Conservation (phyloP, 2,113 vertebrate species). For the Pterocles gutturalis region DNA sequence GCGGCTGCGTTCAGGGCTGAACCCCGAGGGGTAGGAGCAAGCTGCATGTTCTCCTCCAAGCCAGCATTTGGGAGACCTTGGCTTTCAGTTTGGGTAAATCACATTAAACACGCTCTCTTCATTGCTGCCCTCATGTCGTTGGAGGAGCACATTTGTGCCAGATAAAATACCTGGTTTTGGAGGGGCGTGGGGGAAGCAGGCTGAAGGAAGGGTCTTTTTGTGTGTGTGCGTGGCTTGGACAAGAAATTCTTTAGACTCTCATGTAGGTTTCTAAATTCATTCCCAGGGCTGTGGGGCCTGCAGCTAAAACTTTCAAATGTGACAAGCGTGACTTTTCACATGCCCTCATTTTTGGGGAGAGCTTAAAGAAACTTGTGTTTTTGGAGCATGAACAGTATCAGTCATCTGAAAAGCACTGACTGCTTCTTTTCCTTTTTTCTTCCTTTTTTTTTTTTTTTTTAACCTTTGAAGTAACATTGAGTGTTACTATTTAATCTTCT, state of each 20-base stretch:
- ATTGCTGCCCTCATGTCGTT: background rate
- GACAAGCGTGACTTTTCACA: background rate
- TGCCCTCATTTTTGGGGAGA: background rate
- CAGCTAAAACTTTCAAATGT: background rate
- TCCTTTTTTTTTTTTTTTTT: background rate
- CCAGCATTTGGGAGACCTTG: too few species aligned
- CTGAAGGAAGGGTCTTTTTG: background rate
- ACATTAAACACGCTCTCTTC: too few species aligned
- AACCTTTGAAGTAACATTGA: background rate
- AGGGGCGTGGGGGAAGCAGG: background rate
- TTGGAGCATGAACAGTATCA: background rate
- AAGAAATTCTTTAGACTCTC: background rate
- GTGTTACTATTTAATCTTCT: background rate
- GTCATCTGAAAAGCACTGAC: background rate
- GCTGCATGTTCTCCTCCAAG: too few species aligned
- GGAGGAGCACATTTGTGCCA: background rate
- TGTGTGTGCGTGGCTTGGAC: background rate
- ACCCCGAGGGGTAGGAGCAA: too few species aligned
- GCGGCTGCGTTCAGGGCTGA: too few species aligned
- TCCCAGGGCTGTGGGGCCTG: background rate
- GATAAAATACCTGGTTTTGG: background rate
- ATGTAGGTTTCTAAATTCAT: background rate
- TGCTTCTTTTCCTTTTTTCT: background rate
- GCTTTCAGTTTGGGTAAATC: too few species aligned
- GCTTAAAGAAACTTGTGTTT: background rate